Percentiles rank a stretch among this genome's conserved stretches.
phyloP scores from a whole-genome alignment of 2,797 vertebrate genomes.

The Pipistrellus pygmaeus region DNA sequence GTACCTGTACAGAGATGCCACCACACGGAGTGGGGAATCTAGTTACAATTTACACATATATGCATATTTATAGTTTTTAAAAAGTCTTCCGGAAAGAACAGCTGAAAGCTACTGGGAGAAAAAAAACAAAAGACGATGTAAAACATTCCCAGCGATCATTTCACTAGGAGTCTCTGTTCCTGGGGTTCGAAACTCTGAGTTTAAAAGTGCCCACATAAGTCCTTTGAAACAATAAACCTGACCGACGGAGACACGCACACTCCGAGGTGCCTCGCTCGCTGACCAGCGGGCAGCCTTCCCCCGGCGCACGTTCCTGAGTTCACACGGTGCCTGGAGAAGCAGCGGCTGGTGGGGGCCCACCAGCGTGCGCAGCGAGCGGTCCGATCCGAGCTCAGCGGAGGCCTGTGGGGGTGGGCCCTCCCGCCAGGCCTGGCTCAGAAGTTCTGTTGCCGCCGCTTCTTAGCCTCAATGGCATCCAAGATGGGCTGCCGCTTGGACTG shows the following conservation, averaged over 20 bases:
- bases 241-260: constrained; percentile 54
- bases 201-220: constrained; percentile 79
- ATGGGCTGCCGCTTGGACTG: constrained; percentile 97
- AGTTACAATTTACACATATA: constrained; percentile 83
- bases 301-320: constrained; percentile 86
- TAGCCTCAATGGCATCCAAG: constrained; percentile 96
- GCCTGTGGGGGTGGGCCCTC: constrained; percentile 62
- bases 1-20: constrained; percentile 83
- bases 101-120: constrained; percentile 76
- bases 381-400: constrained; percentile 55
- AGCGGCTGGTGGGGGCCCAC: constrained; percentile 73
- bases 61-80: constrained; percentile 78
- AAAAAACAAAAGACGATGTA: constrained; percentile 66
- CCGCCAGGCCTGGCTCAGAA: constrained; percentile 87
- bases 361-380: constrained; percentile 69
- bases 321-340: constrained; percentile 84
- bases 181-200: constrained; percentile 79
- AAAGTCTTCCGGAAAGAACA: constrained; percentile 76
- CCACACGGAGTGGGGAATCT: constrained; percentile 68
- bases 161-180: constrained; percentile 73
- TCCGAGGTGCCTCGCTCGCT: constrained; percentile 50
- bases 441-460: constrained; percentile 95
- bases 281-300: constrained; percentile 69
- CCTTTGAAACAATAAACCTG: constrained; percentile 58
- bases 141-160: constrained; percentile 72